Base-by-base conservation (phyloP, 2,113 vertebrate species). In the Forbesichthys papilliferus region DNA sequence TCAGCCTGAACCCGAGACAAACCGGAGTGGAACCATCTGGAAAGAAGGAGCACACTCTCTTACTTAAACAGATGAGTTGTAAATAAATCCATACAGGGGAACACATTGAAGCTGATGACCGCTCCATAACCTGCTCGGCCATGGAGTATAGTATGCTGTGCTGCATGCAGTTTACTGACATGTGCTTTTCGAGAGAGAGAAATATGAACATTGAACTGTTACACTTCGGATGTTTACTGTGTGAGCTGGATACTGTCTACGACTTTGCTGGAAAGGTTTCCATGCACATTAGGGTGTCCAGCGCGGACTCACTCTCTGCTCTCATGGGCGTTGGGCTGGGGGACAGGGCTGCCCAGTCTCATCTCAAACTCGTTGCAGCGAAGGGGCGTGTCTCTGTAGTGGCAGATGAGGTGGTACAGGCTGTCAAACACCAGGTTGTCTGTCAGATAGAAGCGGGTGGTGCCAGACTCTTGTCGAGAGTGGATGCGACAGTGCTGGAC, bases 321-420 rank as follows among this genome's bases (percentile, higher is more conserved):
- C 83, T 96, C 94, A 0, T 96, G 95, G 0, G 95, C 95, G 0
- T 96, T 96, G 75, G 95, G 95, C 7, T 96, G 94, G 0, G 95
- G 95, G 0, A 96, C 94, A 0, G 95, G 95, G 81, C 88, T 93
- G 0, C 92, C 93, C 76, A 96, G 92, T 57, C 93, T 86, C 95
- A 96, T 95, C 91, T 96, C 94, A 0, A 96, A 96, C 89, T 96
- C 94, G 0, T 96, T 95, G 89, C 94, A 96, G 84, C 95, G 94
- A 68, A 96, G 93, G 0, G 95, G 95, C 14, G 94, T 94, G 84
- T 95, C 93, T 0, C 94, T 91, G 91, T 96, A 96, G 84, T 95
- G 95, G 85, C 91, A 92, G 90, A 95, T 95, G 87, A 96, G 94
- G 71, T 90, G 91, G 87, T 94, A 95, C 55, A 96, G 93, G 86